Evolutionary conservation across 1,140 invertebrate species (phyloP), one percentile per base, ranked within the genome.

Genomic region (Bursaphelenchus mucronatus): DNA sequence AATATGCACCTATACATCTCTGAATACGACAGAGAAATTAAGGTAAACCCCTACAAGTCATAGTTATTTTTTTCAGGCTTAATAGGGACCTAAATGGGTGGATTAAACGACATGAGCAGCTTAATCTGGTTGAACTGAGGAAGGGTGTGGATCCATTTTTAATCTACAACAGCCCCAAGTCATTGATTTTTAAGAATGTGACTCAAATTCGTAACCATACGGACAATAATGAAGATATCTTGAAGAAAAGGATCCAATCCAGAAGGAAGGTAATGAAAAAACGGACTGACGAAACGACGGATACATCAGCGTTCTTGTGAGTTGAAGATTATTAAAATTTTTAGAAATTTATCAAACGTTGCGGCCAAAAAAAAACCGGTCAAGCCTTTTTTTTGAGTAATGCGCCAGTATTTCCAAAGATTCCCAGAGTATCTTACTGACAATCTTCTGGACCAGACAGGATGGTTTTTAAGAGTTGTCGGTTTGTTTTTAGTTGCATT

Each of bases 21-120:
- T 64, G 61, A 64, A 64, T 39, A 41, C 49, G 19, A 63, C 63
- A 11, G 44, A 64, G 43, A 66, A 52, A 45, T 61, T 64, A 41
- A 51, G 51, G 61, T 63, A 3, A 8, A 19, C 11, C 3, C 45
- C 8, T 57, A 19, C 10, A 54, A 6, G 17, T 63, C 8, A 21
- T 53, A 21, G 43, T 51, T 13, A 52, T 59, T 4, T 59, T 11
- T 53, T 67, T 64, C 41, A 62, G 68, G 40, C 46, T 69, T 17
- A 69, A 69, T 53, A 58, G 66, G 11, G 68, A 69, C 43, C 39
- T 69, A 8, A 63, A 15, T 30, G 64, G 39, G 40, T 69, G 68
- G 68, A 70, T 69, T 13, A 53, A 69, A 46, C 50, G 68, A n/a
- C 68, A 69, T 39, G 68, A 73, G 44, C 44, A 69, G 47, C 71